Evolutionary conservation across 2,113 vertebrate species (phyloP).

Genomic region (Orycteropus afer): DNA sequence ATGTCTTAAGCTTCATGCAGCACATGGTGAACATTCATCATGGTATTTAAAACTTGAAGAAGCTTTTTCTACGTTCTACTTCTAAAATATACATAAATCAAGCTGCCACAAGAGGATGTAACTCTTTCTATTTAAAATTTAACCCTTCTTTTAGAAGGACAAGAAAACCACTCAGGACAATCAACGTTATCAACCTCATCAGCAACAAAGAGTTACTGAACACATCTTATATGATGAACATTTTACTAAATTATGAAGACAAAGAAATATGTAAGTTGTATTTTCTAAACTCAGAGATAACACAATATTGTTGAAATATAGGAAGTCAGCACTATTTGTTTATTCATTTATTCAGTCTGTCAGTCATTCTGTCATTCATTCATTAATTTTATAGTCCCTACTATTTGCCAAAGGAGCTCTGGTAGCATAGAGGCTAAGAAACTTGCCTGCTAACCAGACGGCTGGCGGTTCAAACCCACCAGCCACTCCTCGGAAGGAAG

Average conservation of each 20-base stretch:
- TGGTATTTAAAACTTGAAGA: constrained; percentile 38
- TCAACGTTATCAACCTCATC: neutral
- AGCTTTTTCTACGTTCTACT: constrained; percentile 35
- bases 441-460: no score
- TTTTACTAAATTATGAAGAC: neutral
- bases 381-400: neutral
- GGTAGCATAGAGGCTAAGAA: no score
- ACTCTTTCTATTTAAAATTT: neutral
- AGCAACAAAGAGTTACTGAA: neutral
- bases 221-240: no score
- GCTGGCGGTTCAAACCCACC: no score
- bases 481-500: no score
- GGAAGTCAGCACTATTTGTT: neutral
- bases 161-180: neutral
- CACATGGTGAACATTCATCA: constrained; percentile 61
- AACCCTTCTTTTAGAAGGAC: neutral
- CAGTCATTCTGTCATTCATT: neutral
- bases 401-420: no score
- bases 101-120: neutral
- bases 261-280: neutral
- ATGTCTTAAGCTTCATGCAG: neutral
- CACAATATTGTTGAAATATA: neutral
- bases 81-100: constrained; percentile 51
- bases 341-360: neutral
- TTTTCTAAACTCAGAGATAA: neutral